Conservation (phyloP, 2,888 invertebrate species). For the Caradrina clavipalpis region DNA sequence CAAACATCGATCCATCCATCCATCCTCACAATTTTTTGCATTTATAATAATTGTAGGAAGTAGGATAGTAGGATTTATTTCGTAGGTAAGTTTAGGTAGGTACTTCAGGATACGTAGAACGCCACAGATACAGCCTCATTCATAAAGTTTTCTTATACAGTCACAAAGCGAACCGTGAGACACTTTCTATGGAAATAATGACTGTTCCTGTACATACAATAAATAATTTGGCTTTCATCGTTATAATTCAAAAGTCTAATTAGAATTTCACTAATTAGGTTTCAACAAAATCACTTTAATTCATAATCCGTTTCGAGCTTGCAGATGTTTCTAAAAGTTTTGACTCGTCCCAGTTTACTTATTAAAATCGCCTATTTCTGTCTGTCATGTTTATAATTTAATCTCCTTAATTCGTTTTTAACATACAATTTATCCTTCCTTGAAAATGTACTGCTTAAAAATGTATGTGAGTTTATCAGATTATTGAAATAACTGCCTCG, state of each 20-base stretch:
- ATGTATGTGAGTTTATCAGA: constrained; percentile 17
- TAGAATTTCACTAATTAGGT: constrained; percentile 45
- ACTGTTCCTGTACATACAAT: constrained; percentile 4
- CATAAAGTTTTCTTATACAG: not conserved
- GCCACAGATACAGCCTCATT: not conserved
- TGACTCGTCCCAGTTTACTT: constrained; percentile 38
- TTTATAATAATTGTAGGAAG: no score
- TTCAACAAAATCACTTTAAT: constrained; percentile 48
- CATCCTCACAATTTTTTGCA: no score
- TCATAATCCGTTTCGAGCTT: constrained; percentile 39
- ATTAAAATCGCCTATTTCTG: constrained; percentile 43
- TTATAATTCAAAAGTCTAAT: constrained; percentile 34
- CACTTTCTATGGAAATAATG: constrained; percentile 6
- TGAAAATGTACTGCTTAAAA: not conserved
- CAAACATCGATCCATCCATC: no score
- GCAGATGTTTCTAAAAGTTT: constrained; percentile 53
- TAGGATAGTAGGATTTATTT: no score
- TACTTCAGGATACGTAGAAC: not conserved
- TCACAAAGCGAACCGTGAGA: not conserved
- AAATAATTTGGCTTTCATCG: constrained; percentile 22
- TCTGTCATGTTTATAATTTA: constrained; percentile 24
- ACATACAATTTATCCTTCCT: not conserved
- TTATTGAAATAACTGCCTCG: constrained; percentile 8
- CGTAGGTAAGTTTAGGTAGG: no score
- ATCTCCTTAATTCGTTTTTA: constrained; percentile 12